phyloP scores from a whole-genome alignment of 2,113 vertebrate species.

The Thunnus maccoyii region DNA sequence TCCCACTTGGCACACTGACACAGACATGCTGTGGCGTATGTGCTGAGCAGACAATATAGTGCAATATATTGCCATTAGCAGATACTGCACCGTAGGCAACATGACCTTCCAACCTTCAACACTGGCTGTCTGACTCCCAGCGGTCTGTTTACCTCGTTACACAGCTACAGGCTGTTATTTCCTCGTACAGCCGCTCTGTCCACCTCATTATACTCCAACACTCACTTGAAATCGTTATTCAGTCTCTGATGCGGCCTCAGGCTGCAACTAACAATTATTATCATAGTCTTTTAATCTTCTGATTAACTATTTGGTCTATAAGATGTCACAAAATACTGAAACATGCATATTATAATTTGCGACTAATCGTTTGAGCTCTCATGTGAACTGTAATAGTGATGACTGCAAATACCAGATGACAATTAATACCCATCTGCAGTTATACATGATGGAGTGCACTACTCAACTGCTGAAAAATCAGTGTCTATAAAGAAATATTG shows the following conservation, averaged over 20 bases:
- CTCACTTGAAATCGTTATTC: conserved; percentile 19
- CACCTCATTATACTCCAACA: conserved; percentile 41
- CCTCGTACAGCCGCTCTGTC: conserved; percentile 33
- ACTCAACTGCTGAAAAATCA: no score
- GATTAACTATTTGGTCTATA: not conserved
- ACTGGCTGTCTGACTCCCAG: conserved; percentile 62
- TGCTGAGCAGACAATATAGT: conserved; percentile 76
- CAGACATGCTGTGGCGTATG: conserved; percentile 56
- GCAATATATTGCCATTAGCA: conserved; percentile 79
- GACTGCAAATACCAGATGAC: no score
- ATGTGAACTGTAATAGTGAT: no score
- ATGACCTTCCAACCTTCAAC: conserved; percentile 77
- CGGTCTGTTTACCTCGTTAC: conserved; percentile 66
- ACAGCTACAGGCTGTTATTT: conserved; percentile 43
- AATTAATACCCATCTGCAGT: no score
- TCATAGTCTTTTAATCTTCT: no score
- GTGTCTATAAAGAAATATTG: no score
- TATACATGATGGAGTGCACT: no score
- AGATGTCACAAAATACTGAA: not conserved
- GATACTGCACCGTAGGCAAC: conserved; percentile 71
- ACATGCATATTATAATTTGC: no score
- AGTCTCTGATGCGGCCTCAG: conserved; percentile 9
- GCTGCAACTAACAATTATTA: not conserved
- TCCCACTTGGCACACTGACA: conserved; percentile 76
- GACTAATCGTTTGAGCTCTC: no score